Percentiles rank a stretch among this genome's conserved stretches.
Evolutionary conservation across 2,797 vertebrate species (phyloP).

Genomic region (Xiphorhynchus erythropygius): DNA sequence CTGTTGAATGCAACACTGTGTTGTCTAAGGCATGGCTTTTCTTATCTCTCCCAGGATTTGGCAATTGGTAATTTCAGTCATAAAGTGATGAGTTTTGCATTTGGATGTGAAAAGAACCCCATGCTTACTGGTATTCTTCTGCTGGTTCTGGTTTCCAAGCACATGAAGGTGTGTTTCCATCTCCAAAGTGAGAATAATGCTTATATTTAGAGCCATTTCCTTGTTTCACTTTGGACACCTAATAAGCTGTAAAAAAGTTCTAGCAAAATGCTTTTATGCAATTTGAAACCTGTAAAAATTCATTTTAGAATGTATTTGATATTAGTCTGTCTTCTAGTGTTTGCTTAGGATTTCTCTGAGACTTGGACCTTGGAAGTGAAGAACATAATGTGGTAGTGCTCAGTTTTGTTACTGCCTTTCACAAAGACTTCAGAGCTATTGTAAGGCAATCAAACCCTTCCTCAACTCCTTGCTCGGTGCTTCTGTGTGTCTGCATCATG

Average conservation of each 20-base stretch:
- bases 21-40: background rate
- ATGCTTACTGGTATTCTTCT: background rate
- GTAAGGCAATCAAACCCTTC: background rate
- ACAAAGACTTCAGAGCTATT: background rate
- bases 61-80: background rate
- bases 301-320: background rate
- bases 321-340: background rate
- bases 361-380: background rate
- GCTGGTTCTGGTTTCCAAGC: background rate
- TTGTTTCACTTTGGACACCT: background rate
- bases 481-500: background rate
- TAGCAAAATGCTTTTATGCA: background rate
- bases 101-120: background rate
- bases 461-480: background rate
- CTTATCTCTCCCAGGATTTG: background rate
- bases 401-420: background rate
- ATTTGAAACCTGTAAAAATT: background rate
- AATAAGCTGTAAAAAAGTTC: background rate
- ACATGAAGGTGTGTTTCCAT: background rate
- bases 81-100: background rate
- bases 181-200: background rate
- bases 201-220: background rate
- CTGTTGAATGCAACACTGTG: background rate
- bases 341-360: background rate
- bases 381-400: background rate